Conservation (phyloP, 2,797 vertebrate species). For the Sphenodon punctatus region DNA sequence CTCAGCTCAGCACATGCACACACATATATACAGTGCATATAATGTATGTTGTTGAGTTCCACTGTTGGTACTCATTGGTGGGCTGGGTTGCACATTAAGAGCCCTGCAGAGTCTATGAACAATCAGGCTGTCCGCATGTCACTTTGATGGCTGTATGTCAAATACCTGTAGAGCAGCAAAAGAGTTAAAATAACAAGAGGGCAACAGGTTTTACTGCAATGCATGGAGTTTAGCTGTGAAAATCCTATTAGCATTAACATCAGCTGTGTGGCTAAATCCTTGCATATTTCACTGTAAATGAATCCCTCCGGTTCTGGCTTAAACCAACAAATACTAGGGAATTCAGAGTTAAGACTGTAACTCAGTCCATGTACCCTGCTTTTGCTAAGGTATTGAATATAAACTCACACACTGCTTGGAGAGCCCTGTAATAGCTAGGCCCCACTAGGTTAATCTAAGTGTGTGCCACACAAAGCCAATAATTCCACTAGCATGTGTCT, state of each 20-base stretch:
- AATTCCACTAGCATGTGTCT: fast-evolving
- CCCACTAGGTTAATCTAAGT: neutral
- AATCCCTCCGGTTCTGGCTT: slow-evolving; percentile 36
- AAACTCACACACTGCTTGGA: fast-evolving
- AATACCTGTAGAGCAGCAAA: fast-evolving
- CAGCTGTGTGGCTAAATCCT: slow-evolving; percentile 32
- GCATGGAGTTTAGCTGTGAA: neutral
- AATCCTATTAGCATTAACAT: slow-evolving; percentile 52
- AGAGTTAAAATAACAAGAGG: neutral
- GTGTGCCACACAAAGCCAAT: fast-evolving
- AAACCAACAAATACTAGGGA: slow-evolving; percentile 1
- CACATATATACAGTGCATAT: too few relatives aligned
- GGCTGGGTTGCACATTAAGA: too few relatives aligned
- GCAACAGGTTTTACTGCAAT: neutral
- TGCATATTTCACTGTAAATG: slow-evolving; percentile 31
- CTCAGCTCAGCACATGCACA: too few relatives aligned
- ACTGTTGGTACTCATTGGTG: too few relatives aligned
- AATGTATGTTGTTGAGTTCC: too few relatives aligned
- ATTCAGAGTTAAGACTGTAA: neutral
- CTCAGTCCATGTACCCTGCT: neutral
- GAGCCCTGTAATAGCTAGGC: neutral
- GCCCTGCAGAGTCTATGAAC: neutral
- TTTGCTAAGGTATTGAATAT: fast-evolving
- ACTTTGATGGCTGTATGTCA: fast-evolving
- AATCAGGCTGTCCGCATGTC: neutral